Conservation (phyloP, 2,113 vertebrate genomes). For the Ailuropoda melanoleuca region DNA sequence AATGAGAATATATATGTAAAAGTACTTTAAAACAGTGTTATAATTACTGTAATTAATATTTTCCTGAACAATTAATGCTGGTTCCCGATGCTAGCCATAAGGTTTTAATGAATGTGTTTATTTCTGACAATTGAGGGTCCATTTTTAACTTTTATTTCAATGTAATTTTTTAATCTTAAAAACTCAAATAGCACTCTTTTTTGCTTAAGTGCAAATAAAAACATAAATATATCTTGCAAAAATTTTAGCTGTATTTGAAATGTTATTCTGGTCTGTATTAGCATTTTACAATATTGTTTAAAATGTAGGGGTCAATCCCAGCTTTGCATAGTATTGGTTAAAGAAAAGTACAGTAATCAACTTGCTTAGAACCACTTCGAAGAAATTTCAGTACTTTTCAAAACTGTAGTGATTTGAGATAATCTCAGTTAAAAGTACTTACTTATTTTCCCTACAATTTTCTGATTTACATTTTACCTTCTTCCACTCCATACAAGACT, state of each 20-base stretch:
- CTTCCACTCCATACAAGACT: background rate
- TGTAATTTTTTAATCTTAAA: constrained; percentile 51
- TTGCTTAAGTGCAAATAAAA: constrained; percentile 11
- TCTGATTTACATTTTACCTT: constrained; percentile 37
- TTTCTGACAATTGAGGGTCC: background rate
- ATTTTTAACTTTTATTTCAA: constrained; percentile 27
- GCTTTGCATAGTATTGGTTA: constrained; percentile 18
- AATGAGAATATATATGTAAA: constrained; percentile 10
- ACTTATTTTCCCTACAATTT: constrained; percentile 26
- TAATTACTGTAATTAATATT: constrained; percentile 43
- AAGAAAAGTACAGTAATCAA: constrained; percentile 34
- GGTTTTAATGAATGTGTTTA: constrained; percentile 2
- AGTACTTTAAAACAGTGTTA: constrained; percentile 19
- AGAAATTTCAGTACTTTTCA: constrained; percentile 43
- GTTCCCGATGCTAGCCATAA: background rate
- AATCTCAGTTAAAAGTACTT: constrained; percentile 21
- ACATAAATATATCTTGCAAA: constrained; percentile 25
- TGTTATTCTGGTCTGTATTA: constrained; percentile 11
- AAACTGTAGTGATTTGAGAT: constrained; percentile 1
- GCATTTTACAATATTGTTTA: constrained; percentile 32
- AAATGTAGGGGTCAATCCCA: background rate
- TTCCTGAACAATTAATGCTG: constrained; percentile 18
- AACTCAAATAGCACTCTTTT: constrained; percentile 31
- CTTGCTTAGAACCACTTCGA: constrained; percentile 38
- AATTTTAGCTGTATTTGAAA: constrained; percentile 42